Conservation (phyloP, 2,797 vertebrate genomes). For the Antrozous pallidus region DNA sequence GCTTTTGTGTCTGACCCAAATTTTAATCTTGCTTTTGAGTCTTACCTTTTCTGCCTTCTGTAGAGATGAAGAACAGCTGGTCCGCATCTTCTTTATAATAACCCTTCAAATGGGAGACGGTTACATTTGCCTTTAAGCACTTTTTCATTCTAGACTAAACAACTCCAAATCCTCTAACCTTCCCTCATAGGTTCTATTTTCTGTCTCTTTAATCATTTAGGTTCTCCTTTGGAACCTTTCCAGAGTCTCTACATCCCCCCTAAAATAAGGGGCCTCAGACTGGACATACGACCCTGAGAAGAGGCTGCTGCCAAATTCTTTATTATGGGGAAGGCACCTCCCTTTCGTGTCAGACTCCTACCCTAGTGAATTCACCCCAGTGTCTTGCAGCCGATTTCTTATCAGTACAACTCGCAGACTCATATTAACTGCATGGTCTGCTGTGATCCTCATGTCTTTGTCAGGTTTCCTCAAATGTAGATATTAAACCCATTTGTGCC, state of each 20-base stretch:
- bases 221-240: conserved; percentile 66
- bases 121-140: conserved; percentile 57
- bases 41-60: conserved; percentile 49
- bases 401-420: neutral
- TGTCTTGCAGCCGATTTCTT: neutral
- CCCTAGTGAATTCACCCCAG: neutral
- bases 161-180: conserved; percentile 70
- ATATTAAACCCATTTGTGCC: conserved; percentile 27
- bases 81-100: conserved; percentile 52
- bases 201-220: conserved; percentile 70
- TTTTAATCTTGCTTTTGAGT: conserved; percentile 7
- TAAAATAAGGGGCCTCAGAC: conserved; percentile 42
- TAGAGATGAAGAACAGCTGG: conserved; percentile 67
- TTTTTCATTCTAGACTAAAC: conserved; percentile 75
- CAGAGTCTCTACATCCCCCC: conserved; percentile 51
- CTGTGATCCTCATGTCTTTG: neutral
- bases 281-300: neutral
- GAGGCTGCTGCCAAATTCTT: conserved; percentile 45
- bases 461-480: conserved; percentile 16
- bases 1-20: neutral
- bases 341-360: neutral
- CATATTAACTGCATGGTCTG: neutral
- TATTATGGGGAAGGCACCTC: neutral
- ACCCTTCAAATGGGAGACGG: conserved; percentile 53
- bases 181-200: conserved; percentile 63